Conservation (phyloP, 1,140 invertebrate genomes). For the Papilio helenus region DNA sequence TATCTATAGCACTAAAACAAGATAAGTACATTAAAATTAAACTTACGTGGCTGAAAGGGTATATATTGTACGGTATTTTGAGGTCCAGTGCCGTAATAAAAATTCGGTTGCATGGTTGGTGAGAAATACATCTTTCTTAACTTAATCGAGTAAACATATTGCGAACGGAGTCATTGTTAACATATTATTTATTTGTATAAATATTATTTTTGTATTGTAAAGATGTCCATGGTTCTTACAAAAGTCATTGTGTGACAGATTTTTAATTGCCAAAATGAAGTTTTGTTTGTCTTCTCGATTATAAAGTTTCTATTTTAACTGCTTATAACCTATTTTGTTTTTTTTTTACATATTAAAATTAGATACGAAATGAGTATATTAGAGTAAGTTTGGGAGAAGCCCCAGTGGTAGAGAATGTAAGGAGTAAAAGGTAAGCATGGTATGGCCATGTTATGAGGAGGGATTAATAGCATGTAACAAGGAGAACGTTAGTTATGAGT, state of each 20-base stretch:
- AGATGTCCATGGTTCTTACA: conserved; percentile 30
- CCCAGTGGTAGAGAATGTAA: too few relatives aligned
- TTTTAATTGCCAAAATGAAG: conserved; percentile 16
- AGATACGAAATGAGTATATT: too few relatives aligned
- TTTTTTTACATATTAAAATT: too few relatives aligned
- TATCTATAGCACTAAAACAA: too few relatives aligned
- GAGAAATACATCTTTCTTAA: conserved; percentile 8
- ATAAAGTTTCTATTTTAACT: neutral
- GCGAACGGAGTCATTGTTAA: conserved; percentile 24
- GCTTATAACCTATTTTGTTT: neutral
- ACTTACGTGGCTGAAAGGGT: conserved; percentile 32
- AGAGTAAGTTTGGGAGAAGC: too few relatives aligned
- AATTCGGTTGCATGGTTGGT: conserved; percentile 28
- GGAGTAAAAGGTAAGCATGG: too few relatives aligned
- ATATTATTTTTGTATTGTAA: conserved; percentile 29
- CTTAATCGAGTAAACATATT: conserved; percentile 12
- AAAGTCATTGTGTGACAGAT: conserved; percentile 30
- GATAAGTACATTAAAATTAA: neutral
- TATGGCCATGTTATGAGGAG: too few relatives aligned
- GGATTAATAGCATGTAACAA: too few relatives aligned
- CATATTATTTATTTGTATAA: conserved; percentile 17
- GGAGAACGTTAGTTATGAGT: too few relatives aligned
- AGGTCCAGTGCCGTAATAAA: conserved; percentile 6
- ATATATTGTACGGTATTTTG: conserved; percentile 23
- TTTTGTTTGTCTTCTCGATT: conserved; percentile 6